Evolutionary conservation across 1,140 invertebrate genomes (phyloP).

Genomic region (Octopus sinensis): DNA sequence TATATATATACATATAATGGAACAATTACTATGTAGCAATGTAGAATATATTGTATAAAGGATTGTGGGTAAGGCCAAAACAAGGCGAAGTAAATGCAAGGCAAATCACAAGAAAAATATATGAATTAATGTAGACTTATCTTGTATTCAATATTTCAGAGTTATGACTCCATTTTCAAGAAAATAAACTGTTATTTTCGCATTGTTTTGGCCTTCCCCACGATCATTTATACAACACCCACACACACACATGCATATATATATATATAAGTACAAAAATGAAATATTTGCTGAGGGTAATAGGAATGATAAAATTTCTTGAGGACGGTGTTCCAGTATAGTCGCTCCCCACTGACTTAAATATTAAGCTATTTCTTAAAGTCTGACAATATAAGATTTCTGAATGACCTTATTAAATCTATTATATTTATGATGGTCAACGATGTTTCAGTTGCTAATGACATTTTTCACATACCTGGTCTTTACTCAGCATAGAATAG

Average conservation of each 20-base stretch:
- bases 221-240: not conserved
- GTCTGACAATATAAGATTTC: not conserved
- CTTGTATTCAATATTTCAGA: not conserved
- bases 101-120: not conserved
- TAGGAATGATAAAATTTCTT: not conserved
- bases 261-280: not conserved
- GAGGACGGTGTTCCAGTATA: not conserved
- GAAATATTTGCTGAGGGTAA: not conserved
- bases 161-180: not conserved
- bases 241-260: not conserved
- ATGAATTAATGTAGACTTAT: not conserved
- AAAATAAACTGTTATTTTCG: too few relatives aligned
- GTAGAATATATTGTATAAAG: too few relatives aligned
- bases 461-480: conserved; percentile 61
- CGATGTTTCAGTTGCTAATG: too few relatives aligned
- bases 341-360: not conserved
- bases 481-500: conserved; percentile 70
- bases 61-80: not conserved
- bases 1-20: too few relatives aligned
- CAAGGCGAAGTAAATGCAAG: not conserved
- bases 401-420: not conserved
- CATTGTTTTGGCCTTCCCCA: not conserved
- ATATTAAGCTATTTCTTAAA: not conserved
- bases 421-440: not conserved
- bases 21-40: too few relatives aligned